Evolutionary conservation across 2,797 vertebrate species (phyloP), one percentile per base, ranked within the genome.

Genomic region (Hybognathus amarus): DNA sequence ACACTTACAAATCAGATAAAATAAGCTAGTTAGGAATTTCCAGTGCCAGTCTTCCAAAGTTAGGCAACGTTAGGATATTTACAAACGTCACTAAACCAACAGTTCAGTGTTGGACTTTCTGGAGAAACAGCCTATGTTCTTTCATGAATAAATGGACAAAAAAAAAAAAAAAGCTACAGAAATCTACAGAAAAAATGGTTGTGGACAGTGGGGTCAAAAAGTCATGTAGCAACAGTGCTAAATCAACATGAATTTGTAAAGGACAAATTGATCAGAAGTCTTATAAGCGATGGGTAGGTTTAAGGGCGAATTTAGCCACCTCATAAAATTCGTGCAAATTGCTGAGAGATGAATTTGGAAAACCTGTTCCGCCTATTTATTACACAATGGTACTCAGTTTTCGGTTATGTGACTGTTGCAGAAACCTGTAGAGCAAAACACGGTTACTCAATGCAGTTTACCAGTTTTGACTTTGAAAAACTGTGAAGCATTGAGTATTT

Each of bases 401-500:
- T 42, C 11, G 3, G 42, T 45, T 12, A 13, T 45, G 42, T 13
- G 12, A 45, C 42, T 40, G 33, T 33, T 3, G 8, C 38, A 38
- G 38, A 38, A 7, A 38, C 38, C 38, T 12, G 42, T 10, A 42
- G 10, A 11, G 40, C 40, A 11, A 30, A 30, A 30, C n/a, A n/a
- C n/a, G n/a, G n/a, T n/a, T 24, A 45, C 38, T 24, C 67, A 17
- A 63, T 63, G 24, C 59, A 63, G 13, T 27, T 61, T 6, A 27
- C 6, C 17, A 52, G 45, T 63, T 30, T 61, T 30, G 42, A 45
- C 24, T 33, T 36, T 59, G 54, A 83, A 42, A 40, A 59, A 79
- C 67, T 76, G 66, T 27, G 22, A 61, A 6, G 20, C 79, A 33
- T 30, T 8, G 17, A 80, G 83, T 67, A 87, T 89, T 94, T 89